Conservation (phyloP, 2,888 invertebrate species). For the Dolomedes plantarius region DNA sequence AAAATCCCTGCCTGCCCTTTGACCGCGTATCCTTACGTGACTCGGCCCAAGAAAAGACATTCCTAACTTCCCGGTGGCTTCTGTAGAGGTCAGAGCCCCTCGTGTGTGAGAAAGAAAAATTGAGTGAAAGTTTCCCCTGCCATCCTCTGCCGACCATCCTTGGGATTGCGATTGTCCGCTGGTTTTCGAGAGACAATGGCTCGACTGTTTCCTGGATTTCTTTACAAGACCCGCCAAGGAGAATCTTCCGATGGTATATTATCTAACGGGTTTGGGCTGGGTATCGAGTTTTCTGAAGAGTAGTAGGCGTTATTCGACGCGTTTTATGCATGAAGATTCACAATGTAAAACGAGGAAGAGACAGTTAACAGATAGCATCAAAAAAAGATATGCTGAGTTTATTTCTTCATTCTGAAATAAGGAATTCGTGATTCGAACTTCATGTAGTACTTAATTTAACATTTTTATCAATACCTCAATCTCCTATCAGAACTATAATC, state of each 20-base stretch:
- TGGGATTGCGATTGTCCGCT: conserved; percentile 16
- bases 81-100: conserved; percentile 33
- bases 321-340: no score
- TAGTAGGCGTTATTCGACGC: no score
- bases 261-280: conserved; percentile 1
- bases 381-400: no score
- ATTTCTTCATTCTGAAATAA: no score
- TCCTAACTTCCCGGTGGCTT: not conserved
- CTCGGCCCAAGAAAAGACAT: not conserved
- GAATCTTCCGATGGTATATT: not conserved
- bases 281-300: not conserved
- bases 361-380: no score
- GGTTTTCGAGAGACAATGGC: not conserved
- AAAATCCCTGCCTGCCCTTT: not conserved
- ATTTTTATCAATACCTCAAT: no score
- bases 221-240: not conserved
- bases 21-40: not conserved
- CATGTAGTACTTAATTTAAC: no score
- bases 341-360: no score
- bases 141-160: conserved; percentile 60
- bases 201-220: conserved; percentile 7
- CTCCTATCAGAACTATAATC: no score
- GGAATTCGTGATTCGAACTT: no score
- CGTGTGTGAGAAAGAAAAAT: conserved; percentile 5
- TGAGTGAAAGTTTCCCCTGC: conserved; percentile 49